These are phyloP conservation scores for Julus scanicus DNA, from an alignment of 2,888 invertebrate species.

Conservation along the genomic window DNA sequence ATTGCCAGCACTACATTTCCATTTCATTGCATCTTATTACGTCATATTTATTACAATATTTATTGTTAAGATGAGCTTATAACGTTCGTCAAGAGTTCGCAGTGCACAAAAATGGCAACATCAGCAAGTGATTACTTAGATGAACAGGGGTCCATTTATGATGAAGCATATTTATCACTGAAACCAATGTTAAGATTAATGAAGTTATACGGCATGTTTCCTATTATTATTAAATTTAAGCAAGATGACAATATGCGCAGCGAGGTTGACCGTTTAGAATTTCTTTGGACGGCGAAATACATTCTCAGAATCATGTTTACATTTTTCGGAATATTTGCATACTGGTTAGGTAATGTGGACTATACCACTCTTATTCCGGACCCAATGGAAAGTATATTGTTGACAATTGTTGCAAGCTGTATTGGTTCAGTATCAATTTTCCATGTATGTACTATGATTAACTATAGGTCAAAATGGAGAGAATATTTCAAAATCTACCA, in stretches of 20 bases:
- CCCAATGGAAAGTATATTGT: neutral
- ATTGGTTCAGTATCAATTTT: neutral
- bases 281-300: neutral
- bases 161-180: conserved; percentile 59
- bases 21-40: too few relatives aligned
- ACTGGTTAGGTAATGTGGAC: too few relatives aligned
- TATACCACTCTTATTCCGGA: neutral
- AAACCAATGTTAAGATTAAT: neutral
- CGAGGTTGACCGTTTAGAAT: neutral
- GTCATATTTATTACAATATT: neutral
- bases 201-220: neutral
- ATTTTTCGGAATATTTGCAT: neutral
- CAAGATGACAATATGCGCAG: neutral
- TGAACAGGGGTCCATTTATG: conserved; percentile 65
- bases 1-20: too few relatives aligned
- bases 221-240: neutral
- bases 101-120: neutral
- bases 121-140: neutral
- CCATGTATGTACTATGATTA: neutral
- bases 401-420: neutral
- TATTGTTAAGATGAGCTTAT: neutral
- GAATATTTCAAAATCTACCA: neutral
- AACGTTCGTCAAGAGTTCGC: neutral
- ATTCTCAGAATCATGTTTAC: neutral
- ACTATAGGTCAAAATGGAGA: neutral